A percentile compares a stretch with the other conserved stretches of the same genome.
phyloP scores from a whole-genome alignment of 1,140 invertebrate genomes.

The Drosophila lacteicornis region DNA sequence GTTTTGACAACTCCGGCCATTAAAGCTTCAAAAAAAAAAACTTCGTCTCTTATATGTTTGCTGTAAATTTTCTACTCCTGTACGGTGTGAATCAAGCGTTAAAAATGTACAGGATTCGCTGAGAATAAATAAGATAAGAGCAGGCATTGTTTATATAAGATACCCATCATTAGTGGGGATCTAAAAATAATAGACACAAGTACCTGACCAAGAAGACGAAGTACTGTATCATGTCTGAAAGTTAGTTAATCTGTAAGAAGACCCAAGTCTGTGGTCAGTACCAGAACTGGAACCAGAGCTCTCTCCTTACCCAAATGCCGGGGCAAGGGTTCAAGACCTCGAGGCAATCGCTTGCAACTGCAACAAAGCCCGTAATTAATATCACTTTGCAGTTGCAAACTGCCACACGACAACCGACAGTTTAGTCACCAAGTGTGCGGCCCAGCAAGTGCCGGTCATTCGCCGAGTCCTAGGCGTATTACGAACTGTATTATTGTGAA shows the following conservation, averaged over 20 bases:
- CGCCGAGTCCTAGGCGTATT: slow-evolving; percentile 28
- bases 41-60: no score
- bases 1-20: no score
- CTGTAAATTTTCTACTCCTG: no score
- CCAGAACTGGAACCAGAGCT: slow-evolving; percentile 3
- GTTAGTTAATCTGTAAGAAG: slow-evolving; percentile 59
- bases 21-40: no score
- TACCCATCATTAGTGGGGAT: slow-evolving; percentile 27
- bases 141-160: neutral
- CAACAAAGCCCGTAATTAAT: slow-evolving; percentile 73
- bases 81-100: no score
- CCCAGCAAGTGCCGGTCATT: slow-evolving; percentile 7
- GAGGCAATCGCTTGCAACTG: slow-evolving; percentile 29
- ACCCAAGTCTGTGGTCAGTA: neutral
- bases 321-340: neutral
- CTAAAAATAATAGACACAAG: neutral
- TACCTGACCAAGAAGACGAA: slow-evolving; percentile 30
- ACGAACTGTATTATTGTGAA: slow-evolving; percentile 44
- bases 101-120: no score
- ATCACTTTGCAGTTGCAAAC: slow-evolving; percentile 64
- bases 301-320: neutral
- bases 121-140: no score
- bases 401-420: slow-evolving; percentile 30
- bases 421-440: slow-evolving; percentile 33
- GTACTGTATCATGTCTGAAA: slow-evolving; percentile 46